Base-by-base conservation (phyloP, 2,113 vertebrate genomes). In the Chaetodon auriga region DNA sequence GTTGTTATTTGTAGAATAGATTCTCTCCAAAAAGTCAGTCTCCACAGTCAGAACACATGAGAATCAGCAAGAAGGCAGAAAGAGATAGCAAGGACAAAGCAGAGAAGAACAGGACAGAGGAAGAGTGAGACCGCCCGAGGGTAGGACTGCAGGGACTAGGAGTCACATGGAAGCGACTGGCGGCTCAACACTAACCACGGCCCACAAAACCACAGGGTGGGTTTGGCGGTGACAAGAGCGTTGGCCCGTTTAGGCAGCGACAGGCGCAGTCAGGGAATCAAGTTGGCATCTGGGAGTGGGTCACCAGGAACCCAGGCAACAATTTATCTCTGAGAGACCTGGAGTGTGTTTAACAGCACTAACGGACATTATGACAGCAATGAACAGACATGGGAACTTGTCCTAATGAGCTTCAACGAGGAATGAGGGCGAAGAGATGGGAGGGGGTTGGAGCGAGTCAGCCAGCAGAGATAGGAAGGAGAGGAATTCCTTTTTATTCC, bases 161-260 rank as follows among this genome's bases (percentile, higher is more conserved):
- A 61, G 83, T 82, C 78, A 88, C 25, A 43, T 58, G 55, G 46
- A 72, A 35, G 41, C 6, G 6, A 79, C 80, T 82, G 82, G 69
- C 55, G 23, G 80, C 48, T 75, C 73, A 87, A 46, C 63, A 90
- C 60, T 16, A 68, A 88, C 90, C 88, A 76, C 82, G 23, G 51
- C 73, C 84, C 84, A 90, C 78, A 62, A 82, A 89, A 78, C 75
- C 80, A 86, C 57, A 61, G 74, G 83, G 74, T 75, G 87, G 85
- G 76, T 77, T 85, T 82, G 76, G 62, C 0, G 6, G 69, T 60
- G 81, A 80, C 2, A 68, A 7, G 1, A 35, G 35, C 1, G 7
- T 41, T 71, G 70, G 15, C 74, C 83, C 25, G 13, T 58, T 83
- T 25, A 84, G 81, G 64, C 68, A 61, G 66, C 38, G 35, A 79